Evolutionary conservation across 2,797 vertebrate genomes (phyloP).

Genomic region (Crax fasciolata): DNA sequence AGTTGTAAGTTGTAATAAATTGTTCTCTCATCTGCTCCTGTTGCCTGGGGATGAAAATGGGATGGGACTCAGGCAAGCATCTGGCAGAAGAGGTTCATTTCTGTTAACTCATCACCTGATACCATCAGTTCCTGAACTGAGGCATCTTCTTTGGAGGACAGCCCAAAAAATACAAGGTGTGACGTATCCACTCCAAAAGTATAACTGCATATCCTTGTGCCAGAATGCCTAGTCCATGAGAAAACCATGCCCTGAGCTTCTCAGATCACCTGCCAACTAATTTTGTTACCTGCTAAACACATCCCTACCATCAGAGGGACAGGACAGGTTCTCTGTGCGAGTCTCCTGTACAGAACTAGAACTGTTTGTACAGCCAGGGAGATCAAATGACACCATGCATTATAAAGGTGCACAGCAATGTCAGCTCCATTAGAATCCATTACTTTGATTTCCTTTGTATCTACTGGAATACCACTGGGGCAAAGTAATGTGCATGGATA

Average conservation of each 20-base stretch:
- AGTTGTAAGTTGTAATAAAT: neutral
- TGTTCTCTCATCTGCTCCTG: neutral
- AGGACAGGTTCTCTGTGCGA: fast-evolving
- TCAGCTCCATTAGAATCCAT: neutral
- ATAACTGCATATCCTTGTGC: neutral
- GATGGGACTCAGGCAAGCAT: neutral
- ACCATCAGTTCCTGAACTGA: neutral
- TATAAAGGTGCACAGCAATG: neutral
- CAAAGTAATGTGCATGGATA: neutral
- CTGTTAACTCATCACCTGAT: neutral
- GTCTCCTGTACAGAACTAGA: neutral
- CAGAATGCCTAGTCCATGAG: neutral
- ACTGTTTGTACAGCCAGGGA: neutral
- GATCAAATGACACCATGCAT: neutral
- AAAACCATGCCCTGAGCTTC: neutral
- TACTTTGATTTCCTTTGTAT: neutral
- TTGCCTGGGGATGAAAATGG: neutral
- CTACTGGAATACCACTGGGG: neutral
- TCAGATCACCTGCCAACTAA: neutral
- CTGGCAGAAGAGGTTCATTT: neutral
- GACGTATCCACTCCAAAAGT: neutral
- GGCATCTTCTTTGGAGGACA: neutral
- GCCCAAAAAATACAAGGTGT: neutral
- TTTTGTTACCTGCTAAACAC: neutral
- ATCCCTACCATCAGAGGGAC: neutral